Base-by-base conservation (phyloP, 1,140 invertebrate genomes). In the Catajapyx aquilonaris region DNA sequence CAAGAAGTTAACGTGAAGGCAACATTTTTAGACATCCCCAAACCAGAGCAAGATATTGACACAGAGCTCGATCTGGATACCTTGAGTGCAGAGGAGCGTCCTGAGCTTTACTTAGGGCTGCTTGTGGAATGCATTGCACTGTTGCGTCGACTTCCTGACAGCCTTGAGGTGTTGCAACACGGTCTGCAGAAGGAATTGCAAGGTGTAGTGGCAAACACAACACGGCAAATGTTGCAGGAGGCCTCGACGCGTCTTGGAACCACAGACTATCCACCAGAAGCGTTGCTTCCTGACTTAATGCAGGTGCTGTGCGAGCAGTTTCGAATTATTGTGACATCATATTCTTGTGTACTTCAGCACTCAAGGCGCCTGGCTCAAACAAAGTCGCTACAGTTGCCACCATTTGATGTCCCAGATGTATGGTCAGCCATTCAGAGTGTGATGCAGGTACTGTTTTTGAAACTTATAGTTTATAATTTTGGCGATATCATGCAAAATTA, bases 381-480 rank as follows among this genome's bases (percentile, higher is more conserved):
- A 35, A 62, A 72, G 47, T 57, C 64, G 22, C 44, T 61, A 16
- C 60, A 65, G 41, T 52, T 66, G 2, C 60, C 63, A 28, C 51
- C 73, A 3, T 87, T 88, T 56, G 73, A 74, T 44, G 72, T 83
- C 47, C 67, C 72, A 11, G 77, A 87, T 56, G 81, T 87, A 45
- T 91, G 86, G 85, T 73, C 69, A 21, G 78, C 81, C 49, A 75
- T 88, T 17, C 86, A 93, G 56, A 69, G 71, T 48, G 79, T 87
- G 44, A 78, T 87, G 65, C n/a, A 64, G 69, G 61, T 9, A 34
- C 38, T 41, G 34, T 38, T 2, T 37, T 36, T 33, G 20, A 16
- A 13, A 22, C 41, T 41, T 38, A 38, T 45, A 42, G 35, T 35
- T 20, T 35, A 31, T 25, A 28, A 20, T 35, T 28, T 32, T 11